Evolutionary conservation across 92 coral and sea anemone genomes (phyloP).

Genomic region (Paramuricea clavata): DNA sequence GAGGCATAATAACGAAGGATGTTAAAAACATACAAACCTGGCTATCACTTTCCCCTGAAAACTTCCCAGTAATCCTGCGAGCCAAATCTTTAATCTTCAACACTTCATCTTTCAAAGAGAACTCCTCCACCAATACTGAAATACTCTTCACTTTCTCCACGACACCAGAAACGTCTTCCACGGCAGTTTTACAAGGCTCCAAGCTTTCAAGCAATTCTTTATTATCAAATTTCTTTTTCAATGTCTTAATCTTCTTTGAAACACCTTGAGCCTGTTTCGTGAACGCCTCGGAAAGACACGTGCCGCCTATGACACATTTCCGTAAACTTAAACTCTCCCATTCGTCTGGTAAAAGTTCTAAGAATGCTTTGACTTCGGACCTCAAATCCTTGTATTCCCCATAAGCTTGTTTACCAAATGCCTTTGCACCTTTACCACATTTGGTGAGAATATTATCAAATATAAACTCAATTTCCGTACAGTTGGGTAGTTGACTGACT

Average conservation of each 20-base stretch:
- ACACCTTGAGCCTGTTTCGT: constrained; percentile 83
- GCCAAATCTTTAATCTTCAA: constrained; percentile 80
- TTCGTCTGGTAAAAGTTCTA: constrained; percentile 84
- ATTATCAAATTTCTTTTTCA: constrained; percentile 64
- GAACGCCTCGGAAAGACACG: constrained; percentile 82
- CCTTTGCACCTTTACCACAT: constrained; percentile 77
- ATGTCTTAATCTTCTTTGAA: constrained; percentile 66
- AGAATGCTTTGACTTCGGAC: constrained; percentile 73
- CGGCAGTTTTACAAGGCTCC: constrained; percentile 77
- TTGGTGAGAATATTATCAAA: constrained; percentile 77
- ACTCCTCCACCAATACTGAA: constrained; percentile 77
- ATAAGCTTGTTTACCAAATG: constrained; percentile 69
- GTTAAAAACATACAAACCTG: not conserved
- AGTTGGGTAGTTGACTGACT: constrained; percentile 79
- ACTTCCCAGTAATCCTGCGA: constrained; percentile 81
- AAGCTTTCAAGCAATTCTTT: constrained; percentile 85
- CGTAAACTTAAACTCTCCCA: constrained; percentile 81
- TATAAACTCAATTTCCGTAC: constrained; percentile 69
- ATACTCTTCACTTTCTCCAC: constrained; percentile 77
- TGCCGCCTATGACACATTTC: constrained; percentile 83
- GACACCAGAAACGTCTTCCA: constrained; percentile 75
- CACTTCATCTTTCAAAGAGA: constrained; percentile 88
- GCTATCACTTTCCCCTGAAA: constrained; percentile 25
- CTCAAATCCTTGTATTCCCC: constrained; percentile 75
- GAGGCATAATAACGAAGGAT: no score